phyloP scores from a whole-genome alignment of 1,140 invertebrate species.

The Tetragonula clypearis region DNA sequence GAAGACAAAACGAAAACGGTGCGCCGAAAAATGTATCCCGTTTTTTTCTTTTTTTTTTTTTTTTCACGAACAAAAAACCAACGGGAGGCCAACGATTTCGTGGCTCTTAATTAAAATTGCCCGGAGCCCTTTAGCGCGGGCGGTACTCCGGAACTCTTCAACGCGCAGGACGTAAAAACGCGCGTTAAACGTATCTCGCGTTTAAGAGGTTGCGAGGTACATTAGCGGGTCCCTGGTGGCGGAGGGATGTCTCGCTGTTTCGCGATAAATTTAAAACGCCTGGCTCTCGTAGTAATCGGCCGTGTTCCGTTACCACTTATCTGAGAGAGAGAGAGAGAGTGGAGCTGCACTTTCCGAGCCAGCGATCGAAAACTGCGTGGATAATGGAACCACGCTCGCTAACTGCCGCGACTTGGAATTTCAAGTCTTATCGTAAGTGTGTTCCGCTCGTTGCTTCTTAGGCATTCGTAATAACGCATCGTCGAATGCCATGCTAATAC shows the following conservation, averaged over 20 bases:
- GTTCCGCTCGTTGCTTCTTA: background rate
- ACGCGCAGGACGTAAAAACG: conserved; percentile 18
- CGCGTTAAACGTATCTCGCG: conserved; percentile 5
- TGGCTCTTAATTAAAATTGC: conserved; percentile 19
- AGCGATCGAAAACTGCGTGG: conserved; percentile 43
- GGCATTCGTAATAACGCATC: background rate
- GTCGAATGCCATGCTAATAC: background rate
- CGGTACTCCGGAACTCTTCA: background rate
- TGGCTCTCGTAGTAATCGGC: conserved; percentile 20
- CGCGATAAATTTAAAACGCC: conserved; percentile 60
- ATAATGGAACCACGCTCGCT: conserved; percentile 44
- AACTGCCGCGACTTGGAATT: conserved; percentile 40
- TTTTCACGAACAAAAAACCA: background rate
- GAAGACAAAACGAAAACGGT: background rate
- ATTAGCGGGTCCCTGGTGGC: conserved; percentile 38
- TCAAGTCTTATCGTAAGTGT: conserved; percentile 54
- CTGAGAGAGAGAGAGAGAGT: conserved; percentile 58
- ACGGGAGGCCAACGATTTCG: background rate
- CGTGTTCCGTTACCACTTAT: conserved; percentile 54
- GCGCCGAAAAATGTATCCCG: too few relatives aligned
- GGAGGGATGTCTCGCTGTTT: conserved; percentile 9
- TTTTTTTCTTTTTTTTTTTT: too few relatives aligned
- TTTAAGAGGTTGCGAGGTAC: conserved; percentile 46
- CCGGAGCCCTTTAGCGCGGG: background rate
- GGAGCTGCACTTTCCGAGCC: conserved; percentile 58